phyloP scores from a whole-genome alignment of 2,888 invertebrate species.

The Oscheius sp. region DNA sequence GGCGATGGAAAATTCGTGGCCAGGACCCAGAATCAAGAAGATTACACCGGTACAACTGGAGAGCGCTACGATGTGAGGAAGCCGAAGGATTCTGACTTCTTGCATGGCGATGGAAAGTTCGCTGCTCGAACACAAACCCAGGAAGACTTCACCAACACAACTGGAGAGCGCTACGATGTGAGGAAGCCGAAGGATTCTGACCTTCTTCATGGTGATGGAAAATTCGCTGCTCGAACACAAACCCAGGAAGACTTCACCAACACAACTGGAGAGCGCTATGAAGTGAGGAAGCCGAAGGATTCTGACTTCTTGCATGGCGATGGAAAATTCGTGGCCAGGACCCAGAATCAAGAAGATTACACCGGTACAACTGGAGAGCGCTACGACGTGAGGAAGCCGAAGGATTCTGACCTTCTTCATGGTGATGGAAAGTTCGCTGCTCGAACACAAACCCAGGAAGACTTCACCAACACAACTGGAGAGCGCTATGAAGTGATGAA shows the following conservation, averaged over 20 bases:
- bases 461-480: conserved; percentile 5
- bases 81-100: conserved; percentile 6
- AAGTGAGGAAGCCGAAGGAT: conserved; percentile 6
- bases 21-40: conserved; percentile 10
- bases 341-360: conserved; percentile 19
- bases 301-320: conserved; percentile 14
- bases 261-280: conserved; percentile 5
- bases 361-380: conserved; percentile 4
- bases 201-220: conserved; percentile 21
- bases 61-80: conserved; percentile 4
- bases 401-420: conserved; percentile 16
- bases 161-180: conserved; percentile 11
- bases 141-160: not conserved
- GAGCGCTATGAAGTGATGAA: conserved; percentile 5
- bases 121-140: conserved; percentile 10
- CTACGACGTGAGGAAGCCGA: not conserved
- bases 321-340: conserved; percentile 8
- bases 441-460: conserved; percentile 15
- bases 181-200: conserved; percentile 17
- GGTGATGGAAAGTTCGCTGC: conserved; percentile 18
- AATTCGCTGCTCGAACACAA: conserved; percentile 2
- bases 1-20: conserved; percentile 13
- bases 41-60: not conserved
- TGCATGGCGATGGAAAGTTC: conserved; percentile 17
- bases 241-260: conserved; percentile 13